Evolutionary conservation across 1,140 invertebrate genomes (phyloP).

Genomic region (Ctenoplectra terminalis): DNA sequence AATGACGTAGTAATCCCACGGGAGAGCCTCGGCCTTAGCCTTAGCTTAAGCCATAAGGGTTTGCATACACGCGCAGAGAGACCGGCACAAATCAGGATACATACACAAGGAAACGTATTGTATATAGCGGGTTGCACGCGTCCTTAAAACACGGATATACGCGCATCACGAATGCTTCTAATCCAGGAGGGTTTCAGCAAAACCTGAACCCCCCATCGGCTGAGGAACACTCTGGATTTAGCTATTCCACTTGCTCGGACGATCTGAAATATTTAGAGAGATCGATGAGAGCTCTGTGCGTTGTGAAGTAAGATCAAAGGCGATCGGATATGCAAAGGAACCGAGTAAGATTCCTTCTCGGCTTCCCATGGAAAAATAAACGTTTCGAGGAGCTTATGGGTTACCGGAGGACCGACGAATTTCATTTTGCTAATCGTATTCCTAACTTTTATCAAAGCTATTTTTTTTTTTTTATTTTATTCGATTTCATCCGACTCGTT

Average conservation of each 20-base stretch:
- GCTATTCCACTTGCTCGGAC: conserved; percentile 66
- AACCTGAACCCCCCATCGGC: conserved; percentile 63
- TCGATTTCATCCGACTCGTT: too few species aligned
- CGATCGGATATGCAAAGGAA: conserved; percentile 28
- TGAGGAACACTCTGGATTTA: conserved; percentile 68
- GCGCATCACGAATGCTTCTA: conserved; percentile 59
- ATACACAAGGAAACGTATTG: conserved; percentile 30
- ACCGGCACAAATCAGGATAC: conserved; percentile 63
- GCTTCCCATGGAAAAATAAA: background rate
- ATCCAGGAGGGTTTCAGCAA: conserved; percentile 62
- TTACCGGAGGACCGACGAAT: too few species aligned
- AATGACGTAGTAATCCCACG: conserved; percentile 74
- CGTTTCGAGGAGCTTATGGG: background rate
- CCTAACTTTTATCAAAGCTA: too few species aligned
- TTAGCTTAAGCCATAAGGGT: conserved; percentile 73
- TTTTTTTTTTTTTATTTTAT: too few species aligned
- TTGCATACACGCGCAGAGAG: conserved; percentile 69
- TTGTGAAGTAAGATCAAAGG: conserved; percentile 54
- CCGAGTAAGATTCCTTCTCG: background rate
- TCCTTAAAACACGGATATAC: conserved; percentile 70
- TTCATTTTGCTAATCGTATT: background rate
- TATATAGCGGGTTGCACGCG: conserved; percentile 38
- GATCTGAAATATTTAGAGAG: conserved; percentile 69
- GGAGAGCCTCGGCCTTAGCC: conserved; percentile 72
- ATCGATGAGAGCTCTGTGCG: conserved; percentile 52